These are phyloP conservation scores for Arrhopalites spinosus DNA, from an alignment of 2,888 invertebrate genomes.

Conservation along the genomic window DNA sequence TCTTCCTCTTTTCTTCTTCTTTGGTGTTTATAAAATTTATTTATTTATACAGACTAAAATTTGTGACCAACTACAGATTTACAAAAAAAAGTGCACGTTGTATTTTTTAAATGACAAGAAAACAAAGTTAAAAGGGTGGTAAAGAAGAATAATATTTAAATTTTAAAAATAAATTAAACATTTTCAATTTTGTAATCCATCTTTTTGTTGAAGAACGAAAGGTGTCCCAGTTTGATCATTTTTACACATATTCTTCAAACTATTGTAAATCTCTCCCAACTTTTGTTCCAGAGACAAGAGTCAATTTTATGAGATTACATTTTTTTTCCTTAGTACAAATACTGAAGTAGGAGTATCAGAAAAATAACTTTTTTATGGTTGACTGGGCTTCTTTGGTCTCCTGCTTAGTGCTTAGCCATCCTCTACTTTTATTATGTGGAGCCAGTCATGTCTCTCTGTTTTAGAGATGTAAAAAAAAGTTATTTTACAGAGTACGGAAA, in stretches of 20 bases:
- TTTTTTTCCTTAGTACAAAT: background rate
- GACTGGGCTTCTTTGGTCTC: background rate
- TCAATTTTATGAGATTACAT: background rate
- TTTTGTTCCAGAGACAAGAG: background rate
- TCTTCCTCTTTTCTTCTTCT: no score
- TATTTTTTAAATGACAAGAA: no score
- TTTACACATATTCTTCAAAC: conserved; percentile 8
- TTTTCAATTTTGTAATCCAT: background rate
- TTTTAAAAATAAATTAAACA: no score
- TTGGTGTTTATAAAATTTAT: no score
- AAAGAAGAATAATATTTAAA: no score
- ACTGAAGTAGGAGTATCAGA: no score
- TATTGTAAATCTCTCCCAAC: no score
- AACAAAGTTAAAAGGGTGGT: no score
- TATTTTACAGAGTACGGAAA: background rate
- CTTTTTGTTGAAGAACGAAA: conserved; percentile 19
- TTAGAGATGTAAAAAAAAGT: background rate
- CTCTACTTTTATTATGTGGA: no score
- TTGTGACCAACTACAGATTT: no score
- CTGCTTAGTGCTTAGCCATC: background rate
- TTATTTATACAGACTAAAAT: no score
- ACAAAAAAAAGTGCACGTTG: no score
- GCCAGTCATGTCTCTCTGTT: background rate
- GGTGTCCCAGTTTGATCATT: conserved; percentile 21
- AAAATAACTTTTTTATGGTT: conserved; percentile 12